Evolutionary conservation across 2,797 vertebrate genomes (phyloP), one percentile per base, ranked within the genome.

Genomic region (Taenioides sp.): DNA sequence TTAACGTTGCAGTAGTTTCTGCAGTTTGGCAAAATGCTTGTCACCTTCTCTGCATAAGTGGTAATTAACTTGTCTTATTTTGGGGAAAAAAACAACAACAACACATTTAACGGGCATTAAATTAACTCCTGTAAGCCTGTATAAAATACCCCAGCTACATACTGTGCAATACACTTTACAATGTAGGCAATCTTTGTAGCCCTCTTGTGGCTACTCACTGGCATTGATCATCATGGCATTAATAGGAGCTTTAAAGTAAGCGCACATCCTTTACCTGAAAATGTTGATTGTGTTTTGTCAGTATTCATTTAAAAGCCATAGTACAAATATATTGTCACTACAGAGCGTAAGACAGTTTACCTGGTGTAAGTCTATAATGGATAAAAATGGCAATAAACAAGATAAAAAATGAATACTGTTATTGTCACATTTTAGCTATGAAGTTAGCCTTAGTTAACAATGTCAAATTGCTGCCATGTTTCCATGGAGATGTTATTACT

Each of bases 1-100:
- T 73, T 54, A 47, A 69, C 70, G 70, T 84, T 54, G 71, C 73
- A 86, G 78, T 55, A 71, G 75, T 69, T 81, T 66, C 55, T 68
- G 81, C 74, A 83, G 77, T 80, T 77, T 70, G 67, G 54, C 28
- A 20, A 69, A 72, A 71, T 59, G 22, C 31, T 71, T 63, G 66
- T 71, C 61, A 74, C 5, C 6, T 43, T 64, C 14, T 62, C 28
- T 40, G 31, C 18, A 12, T 14, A 14, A 40, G n/a, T 23, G 10
- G 12, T 43, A 12, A 37, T 37, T 37, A 37, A 31, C 62, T 43
- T 40, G 34, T 40, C 20, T 47, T 7, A 43, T 11, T 65, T 17
- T 47, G n/a, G 5, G 47, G 23, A 16, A 14, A 65, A 17, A 62
- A 34, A 61, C 27, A 14, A 20, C 14, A 16, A 47, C 3, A 27